These are phyloP conservation scores for Patiria miniata DNA, from an alignment of 35 echinoderm and acorn worm genomes.

Conservation along the genomic window DNA sequence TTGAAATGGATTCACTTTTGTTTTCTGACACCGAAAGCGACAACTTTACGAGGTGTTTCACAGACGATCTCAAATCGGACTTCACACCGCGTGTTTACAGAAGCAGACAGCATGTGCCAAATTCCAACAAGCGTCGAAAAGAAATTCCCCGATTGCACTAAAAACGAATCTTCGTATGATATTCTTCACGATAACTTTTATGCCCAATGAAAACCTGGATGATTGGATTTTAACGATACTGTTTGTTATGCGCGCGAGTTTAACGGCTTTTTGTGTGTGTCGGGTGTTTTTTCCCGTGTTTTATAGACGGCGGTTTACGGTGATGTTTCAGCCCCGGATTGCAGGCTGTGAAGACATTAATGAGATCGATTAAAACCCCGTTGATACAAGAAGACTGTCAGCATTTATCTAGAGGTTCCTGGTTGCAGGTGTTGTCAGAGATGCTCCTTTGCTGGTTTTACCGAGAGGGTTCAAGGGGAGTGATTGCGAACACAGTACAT, in stretches of 20 bases:
- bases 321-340: too few relatives aligned
- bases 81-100: background rate
- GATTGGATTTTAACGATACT: slow-evolving; percentile 11
- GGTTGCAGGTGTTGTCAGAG: too few relatives aligned
- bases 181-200: slow-evolving; percentile 10
- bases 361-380: background rate
- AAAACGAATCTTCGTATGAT: background rate
- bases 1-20: background rate
- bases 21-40: background rate
- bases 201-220: slow-evolving; percentile 5
- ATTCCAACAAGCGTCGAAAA: background rate
- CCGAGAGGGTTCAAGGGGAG: too few relatives aligned
- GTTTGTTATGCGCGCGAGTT: background rate
- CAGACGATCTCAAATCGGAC: background rate
- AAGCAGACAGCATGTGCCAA: background rate
- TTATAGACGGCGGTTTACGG: too few relatives aligned
- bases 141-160: background rate
- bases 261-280: too few relatives aligned
- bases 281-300: too few relatives aligned
- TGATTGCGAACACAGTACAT: too few relatives aligned
- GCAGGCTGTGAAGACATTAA: background rate
- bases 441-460: too few relatives aligned
- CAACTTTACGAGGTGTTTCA: slow-evolving; percentile 9
- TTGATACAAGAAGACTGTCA: too few relatives aligned
- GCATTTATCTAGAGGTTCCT: too few relatives aligned